Percentiles rank a stretch among this genome's conserved stretches.
These are phyloP conservation scores for Drosophila bocqueti DNA, from an alignment of 1,140 invertebrate genomes.

Conservation along the genomic window DNA sequence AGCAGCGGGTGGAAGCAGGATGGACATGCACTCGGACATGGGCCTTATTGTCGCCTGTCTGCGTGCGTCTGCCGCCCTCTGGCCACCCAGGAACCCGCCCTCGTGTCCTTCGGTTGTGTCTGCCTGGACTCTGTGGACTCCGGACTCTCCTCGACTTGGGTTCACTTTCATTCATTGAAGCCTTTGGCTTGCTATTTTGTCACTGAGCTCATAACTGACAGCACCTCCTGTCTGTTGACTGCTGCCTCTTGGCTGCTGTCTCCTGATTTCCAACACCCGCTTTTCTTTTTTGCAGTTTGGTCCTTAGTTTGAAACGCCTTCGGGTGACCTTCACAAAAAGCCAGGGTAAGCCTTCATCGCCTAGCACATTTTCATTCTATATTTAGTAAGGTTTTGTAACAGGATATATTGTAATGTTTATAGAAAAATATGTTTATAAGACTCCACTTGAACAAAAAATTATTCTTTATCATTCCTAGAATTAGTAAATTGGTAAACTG, in stretches of 20 bases:
- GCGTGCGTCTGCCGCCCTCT: slow-evolving; percentile 34
- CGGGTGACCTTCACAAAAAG: slow-evolving; percentile 21
- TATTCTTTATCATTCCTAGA: no score
- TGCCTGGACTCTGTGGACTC: slow-evolving; percentile 21
- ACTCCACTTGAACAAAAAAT: no score
- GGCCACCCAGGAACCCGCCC: slow-evolving; percentile 13
- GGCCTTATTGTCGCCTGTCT: slow-evolving; percentile 58
- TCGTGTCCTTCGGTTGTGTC: slow-evolving; percentile 24
- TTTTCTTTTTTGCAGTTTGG: neutral
- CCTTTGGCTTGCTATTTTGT: slow-evolving; percentile 51
- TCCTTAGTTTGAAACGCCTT: slow-evolving; percentile 12
- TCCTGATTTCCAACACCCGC: neutral
- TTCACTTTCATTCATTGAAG: slow-evolving; percentile 67
- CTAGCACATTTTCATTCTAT: neutral
- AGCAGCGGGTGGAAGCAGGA: slow-evolving; percentile 20
- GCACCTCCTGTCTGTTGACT: slow-evolving; percentile 3
- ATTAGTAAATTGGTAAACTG: no score
- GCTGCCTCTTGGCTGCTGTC: neutral
- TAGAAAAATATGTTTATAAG: neutral
- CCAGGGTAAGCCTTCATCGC: no score
- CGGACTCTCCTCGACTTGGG: slow-evolving; percentile 35
- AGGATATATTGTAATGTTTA: no score
- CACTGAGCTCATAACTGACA: slow-evolving; percentile 63
- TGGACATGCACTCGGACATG: slow-evolving; percentile 42
- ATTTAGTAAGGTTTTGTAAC: neutral